Conservation (phyloP, 2,113 vertebrate genomes). For the Sturnus vulgaris region DNA sequence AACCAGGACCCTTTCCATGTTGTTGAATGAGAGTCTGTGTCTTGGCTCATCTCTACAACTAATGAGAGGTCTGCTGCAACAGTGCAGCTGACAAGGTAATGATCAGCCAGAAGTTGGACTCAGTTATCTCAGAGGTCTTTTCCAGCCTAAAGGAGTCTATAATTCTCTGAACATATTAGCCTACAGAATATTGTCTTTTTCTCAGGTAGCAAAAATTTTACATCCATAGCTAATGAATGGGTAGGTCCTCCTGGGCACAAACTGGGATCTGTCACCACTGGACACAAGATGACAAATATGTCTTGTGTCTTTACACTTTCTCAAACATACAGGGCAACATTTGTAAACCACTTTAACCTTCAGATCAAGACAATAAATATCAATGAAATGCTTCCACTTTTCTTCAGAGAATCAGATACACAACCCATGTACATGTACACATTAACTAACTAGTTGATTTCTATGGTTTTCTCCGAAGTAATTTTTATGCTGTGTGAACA, state of each 20-base stretch:
- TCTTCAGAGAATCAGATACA: background rate
- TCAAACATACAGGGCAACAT: background rate
- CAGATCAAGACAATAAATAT: background rate
- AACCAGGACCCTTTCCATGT: too few species aligned
- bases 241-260: background rate
- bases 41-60: too few species aligned
- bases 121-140: background rate
- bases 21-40: too few species aligned
- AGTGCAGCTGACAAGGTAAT: background rate
- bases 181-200: background rate
- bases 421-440: background rate
- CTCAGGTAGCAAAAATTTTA: background rate
- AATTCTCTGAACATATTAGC: background rate
- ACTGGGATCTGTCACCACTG: background rate
- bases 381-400: background rate
- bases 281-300: background rate
- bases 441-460: background rate
- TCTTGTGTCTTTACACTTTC: background rate
- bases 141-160: background rate
- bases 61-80: too few species aligned
- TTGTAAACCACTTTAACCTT: background rate
- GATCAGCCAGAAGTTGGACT: background rate
- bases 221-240: accelerated
- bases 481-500: background rate
- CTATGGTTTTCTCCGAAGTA: background rate